A percentile compares a stretch with the other conserved stretches of the same genome.
Evolutionary conservation across 2,888 invertebrate genomes (phyloP).

Genomic region (Pseudococcus longispinus): DNA sequence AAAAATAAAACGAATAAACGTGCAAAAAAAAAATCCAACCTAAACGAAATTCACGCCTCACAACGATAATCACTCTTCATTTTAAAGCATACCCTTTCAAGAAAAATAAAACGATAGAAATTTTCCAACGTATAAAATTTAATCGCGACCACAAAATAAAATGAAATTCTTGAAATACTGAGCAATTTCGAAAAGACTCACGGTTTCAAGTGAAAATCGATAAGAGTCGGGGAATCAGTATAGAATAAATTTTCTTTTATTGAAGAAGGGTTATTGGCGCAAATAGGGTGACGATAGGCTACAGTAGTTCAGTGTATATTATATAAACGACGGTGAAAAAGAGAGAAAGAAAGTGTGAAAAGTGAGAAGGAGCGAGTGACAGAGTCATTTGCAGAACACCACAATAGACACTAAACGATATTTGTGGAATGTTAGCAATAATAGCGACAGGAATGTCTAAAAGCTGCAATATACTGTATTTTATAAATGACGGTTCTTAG

Average conservation of each 20-base stretch:
- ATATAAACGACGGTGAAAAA: conserved; percentile 36
- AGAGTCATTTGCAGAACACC: conserved; percentile 49
- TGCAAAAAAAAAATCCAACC: not conserved
- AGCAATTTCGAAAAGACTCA: conserved; percentile 50
- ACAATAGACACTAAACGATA: conserved; percentile 57
- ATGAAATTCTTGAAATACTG: conserved; percentile 55
- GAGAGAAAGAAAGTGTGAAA: conserved; percentile 46
- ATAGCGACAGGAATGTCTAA: conserved; percentile 57
- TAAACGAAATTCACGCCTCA: conserved; percentile 5
- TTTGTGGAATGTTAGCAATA: conserved; percentile 57
- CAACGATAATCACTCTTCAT: conserved; percentile 15
- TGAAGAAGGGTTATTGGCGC: conserved; percentile 53
- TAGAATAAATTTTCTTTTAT: conserved; percentile 56
- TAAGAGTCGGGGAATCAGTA: conserved; percentile 46
- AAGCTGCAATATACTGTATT: conserved; percentile 57
- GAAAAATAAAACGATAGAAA: conserved; percentile 43
- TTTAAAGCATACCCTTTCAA: not conserved
- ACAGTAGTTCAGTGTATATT: conserved; percentile 52
- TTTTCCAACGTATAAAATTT: conserved; percentile 45
- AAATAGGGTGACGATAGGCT: conserved; percentile 50
- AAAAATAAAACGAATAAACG: not conserved
- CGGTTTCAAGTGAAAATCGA: conserved; percentile 50
- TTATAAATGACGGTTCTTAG: conserved; percentile 55
- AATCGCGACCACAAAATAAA: conserved; percentile 55
- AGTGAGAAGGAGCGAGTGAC: conserved; percentile 29